These are phyloP conservation scores for Eclectus roratus DNA, from an alignment of 2,113 vertebrate species.

Conservation along the genomic window DNA sequence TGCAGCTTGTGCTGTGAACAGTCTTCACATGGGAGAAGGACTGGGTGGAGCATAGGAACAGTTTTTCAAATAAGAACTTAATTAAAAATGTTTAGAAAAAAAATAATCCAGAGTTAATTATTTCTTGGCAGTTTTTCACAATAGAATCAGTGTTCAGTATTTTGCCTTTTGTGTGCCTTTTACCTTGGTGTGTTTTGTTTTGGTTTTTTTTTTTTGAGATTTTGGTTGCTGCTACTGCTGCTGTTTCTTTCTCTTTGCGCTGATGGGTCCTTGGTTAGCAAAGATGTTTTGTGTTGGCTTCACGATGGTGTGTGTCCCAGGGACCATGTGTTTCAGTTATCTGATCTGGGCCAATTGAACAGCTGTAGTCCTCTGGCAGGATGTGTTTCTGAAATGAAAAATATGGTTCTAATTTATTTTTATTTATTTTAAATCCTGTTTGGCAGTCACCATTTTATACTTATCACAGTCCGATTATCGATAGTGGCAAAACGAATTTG, in stretches of 20 bases:
- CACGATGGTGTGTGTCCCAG: neutral
- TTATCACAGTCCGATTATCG: neutral
- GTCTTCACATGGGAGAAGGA: neutral
- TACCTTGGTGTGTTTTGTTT: neutral
- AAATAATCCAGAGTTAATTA: neutral
- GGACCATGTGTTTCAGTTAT: neutral
- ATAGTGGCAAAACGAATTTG: neutral
- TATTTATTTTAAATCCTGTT: neutral
- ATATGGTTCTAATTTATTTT: neutral
- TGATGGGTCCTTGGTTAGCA: neutral
- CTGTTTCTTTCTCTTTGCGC: neutral
- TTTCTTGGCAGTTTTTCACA: neutral
- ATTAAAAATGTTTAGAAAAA: neutral
- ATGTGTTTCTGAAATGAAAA: conserved; percentile 3
- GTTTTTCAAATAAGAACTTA: neutral
- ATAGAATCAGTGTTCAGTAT: neutral
- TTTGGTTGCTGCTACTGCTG: neutral
- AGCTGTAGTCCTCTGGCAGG: conserved; percentile 36
- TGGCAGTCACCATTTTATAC: neutral
- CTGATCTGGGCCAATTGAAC: conserved; percentile 13
- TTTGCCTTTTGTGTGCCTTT: neutral
- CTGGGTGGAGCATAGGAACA: neutral
- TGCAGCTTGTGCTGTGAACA: neutral
- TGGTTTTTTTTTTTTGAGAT: neutral
- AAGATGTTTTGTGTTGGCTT: neutral